phyloP scores from a whole-genome alignment of 2,113 vertebrate species.

The Dendrocopos noguchii region DNA sequence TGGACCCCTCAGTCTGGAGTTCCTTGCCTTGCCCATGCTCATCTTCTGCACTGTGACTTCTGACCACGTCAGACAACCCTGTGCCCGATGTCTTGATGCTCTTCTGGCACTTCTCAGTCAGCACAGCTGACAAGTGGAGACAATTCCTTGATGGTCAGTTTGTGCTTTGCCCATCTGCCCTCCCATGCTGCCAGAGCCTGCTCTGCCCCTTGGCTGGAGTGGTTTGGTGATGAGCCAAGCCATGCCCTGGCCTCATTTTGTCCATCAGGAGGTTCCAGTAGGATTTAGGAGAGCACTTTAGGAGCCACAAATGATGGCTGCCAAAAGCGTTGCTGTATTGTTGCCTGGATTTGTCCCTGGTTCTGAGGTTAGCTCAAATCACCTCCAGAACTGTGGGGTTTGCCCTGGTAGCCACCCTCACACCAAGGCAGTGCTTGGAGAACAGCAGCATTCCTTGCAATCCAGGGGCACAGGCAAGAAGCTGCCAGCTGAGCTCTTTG shows the following conservation, averaged over 20 bases:
- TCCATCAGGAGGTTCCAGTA: background rate
- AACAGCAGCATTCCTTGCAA: background rate
- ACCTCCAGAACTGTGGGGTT: fast-evolving
- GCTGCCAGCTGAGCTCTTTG: fast-evolving
- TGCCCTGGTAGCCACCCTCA: background rate
- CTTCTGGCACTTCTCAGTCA: background rate
- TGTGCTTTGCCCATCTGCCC: background rate
- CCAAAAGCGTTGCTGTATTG: background rate
- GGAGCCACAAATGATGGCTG: background rate
- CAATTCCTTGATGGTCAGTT: fast-evolving
- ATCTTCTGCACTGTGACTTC: background rate
- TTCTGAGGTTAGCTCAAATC: background rate
- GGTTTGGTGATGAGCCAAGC: background rate
- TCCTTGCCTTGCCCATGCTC: background rate
- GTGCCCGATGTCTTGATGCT: fast-evolving
- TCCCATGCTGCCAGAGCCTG: fast-evolving
- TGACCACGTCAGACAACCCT: fast-evolving
- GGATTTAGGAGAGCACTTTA: background rate
- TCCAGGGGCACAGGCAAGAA: background rate
- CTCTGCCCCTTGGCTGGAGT: background rate
- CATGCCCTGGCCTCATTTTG: fast-evolving
- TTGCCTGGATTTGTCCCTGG: background rate
- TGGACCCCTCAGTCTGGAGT: background rate
- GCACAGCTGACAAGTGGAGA: background rate
- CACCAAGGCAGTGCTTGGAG: background rate